Conservation (phyloP, 2,797 vertebrate species). For the Atherinosoma microstoma region DNA sequence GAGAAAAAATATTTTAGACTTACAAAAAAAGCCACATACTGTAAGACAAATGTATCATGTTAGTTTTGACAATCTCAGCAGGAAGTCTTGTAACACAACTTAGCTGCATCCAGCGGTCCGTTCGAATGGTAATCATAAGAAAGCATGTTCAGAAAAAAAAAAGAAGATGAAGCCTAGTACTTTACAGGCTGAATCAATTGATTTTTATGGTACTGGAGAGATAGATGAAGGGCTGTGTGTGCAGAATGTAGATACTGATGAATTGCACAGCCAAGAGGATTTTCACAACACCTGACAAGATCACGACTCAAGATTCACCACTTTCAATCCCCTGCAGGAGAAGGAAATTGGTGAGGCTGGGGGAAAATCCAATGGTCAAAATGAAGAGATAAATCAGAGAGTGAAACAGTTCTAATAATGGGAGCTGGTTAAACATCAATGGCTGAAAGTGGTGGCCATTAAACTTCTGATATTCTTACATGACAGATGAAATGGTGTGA, state of each 20-base stretch:
- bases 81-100: slow-evolving; percentile 32
- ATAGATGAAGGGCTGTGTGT: slow-evolving; percentile 71
- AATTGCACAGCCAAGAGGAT: slow-evolving; percentile 69
- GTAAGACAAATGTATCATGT: slow-evolving; percentile 12
- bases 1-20: neutral
- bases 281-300: slow-evolving; percentile 77
- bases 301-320: slow-evolving; percentile 71
- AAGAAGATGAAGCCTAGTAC: slow-evolving; percentile 22
- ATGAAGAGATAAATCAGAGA: slow-evolving; percentile 79
- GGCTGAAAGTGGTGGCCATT: slow-evolving; percentile 69
- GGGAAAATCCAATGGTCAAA: slow-evolving; percentile 56
- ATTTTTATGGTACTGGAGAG: slow-evolving; percentile 72
- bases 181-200: slow-evolving; percentile 73
- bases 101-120: slow-evolving; percentile 10
- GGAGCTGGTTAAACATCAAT: slow-evolving; percentile 75
- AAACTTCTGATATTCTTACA: slow-evolving; percentile 68
- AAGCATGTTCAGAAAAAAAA: slow-evolving; percentile 27
- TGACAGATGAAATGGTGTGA: slow-evolving; percentile 73
- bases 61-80: slow-evolving; percentile 23
- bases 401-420: slow-evolving; percentile 77
- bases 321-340: slow-evolving; percentile 62
- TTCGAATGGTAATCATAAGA: slow-evolving; percentile 55
- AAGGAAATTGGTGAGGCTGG: slow-evolving; percentile 62
- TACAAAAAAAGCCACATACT: neutral
- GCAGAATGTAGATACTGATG: slow-evolving; percentile 71